Evolutionary conservation across 2,888 invertebrate species (phyloP).

Genomic region (Cephus pygmeus): DNA sequence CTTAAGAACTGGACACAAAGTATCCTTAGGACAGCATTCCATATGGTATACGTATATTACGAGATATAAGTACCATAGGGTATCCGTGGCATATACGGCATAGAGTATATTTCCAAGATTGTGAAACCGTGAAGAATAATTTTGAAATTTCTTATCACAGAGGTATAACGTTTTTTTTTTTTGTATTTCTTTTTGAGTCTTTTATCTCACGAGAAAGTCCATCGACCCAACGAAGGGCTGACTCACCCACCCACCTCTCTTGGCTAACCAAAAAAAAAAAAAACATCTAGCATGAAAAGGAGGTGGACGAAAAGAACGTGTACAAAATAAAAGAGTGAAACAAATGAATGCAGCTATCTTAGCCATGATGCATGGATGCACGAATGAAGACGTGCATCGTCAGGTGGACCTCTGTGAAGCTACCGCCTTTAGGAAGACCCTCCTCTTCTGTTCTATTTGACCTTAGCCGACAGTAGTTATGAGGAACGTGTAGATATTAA

Average conservation of each 20-base stretch:
- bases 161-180: background rate
- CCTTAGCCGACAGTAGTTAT: background rate
- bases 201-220: background rate
- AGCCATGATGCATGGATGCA: background rate
- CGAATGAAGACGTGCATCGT: background rate
- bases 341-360: background rate
- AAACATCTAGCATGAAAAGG: background rate
- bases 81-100: background rate
- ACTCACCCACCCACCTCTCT: background rate
- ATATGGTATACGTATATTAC: background rate
- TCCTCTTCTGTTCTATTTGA: background rate
- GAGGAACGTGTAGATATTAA: background rate
- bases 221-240: background rate
- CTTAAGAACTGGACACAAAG: background rate
- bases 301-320: background rate
- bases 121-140: background rate
- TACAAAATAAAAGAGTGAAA: background rate
- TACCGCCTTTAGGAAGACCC: background rate
- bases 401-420: background rate
- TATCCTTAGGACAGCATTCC: background rate
- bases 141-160: background rate
- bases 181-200: background rate
- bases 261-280: background rate
- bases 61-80: background rate
- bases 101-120: background rate